Evolutionary conservation across 2,888 invertebrate genomes (phyloP).

Genomic region (Ormyrus thymus): DNA sequence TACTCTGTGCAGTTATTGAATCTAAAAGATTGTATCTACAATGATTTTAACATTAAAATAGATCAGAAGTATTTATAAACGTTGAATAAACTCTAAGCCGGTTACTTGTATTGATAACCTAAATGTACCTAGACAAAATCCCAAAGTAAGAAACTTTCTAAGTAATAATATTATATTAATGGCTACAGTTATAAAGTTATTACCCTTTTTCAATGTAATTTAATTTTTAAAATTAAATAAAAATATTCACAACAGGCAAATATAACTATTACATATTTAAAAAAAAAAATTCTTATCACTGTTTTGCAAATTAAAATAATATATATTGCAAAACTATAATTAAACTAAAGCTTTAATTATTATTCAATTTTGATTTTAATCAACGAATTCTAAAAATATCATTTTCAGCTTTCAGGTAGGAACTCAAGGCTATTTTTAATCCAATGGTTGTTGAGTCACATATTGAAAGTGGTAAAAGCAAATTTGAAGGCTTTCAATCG

Average conservation of each 20-base stretch:
- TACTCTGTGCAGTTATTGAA: not conserved
- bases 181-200: no score
- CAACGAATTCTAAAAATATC: slow-evolving; percentile 18
- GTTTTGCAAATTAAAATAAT: no score
- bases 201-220: no score
- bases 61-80: no score
- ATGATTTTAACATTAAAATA: not conserved
- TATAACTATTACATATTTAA: no score
- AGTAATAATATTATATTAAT: not conserved
- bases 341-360: not conserved
- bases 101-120: no score
- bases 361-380: not conserved
- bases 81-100: no score
- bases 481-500: slow-evolving; percentile 5
- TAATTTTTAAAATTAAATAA: no score
- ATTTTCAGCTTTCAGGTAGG: slow-evolving; percentile 28
- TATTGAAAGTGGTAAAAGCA: slow-evolving; percentile 15
- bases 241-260: no score
- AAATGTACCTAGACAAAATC: no score
- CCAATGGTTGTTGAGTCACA: slow-evolving; percentile 31
- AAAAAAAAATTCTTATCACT: no score
- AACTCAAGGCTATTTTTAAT: slow-evolving; percentile 39
- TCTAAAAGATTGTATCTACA: not conserved
- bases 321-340: no score
- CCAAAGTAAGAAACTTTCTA: not conserved